phyloP scores from a whole-genome alignment of 2,888 invertebrate species.

The Rotaria macrura region DNA sequence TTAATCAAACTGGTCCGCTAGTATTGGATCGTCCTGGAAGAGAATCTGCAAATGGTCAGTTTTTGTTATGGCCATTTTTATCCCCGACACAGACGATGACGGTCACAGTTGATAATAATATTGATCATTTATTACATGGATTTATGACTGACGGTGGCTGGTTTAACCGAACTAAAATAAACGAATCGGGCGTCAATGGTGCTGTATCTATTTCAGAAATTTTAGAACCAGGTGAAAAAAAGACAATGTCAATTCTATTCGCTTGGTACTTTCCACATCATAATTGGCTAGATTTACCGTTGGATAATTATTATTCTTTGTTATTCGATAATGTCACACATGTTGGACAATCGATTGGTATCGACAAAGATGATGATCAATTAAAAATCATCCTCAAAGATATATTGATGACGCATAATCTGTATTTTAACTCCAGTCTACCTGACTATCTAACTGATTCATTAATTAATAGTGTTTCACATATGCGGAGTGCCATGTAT shows the following conservation, averaged over 20 bases:
- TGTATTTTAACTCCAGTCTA: constrained; percentile 21
- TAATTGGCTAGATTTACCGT: not conserved
- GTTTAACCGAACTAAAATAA: not conserved
- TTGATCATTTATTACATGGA: not conserved
- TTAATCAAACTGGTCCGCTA: not conserved
- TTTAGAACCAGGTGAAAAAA: not conserved
- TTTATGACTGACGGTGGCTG: not conserved
- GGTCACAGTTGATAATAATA: not conserved
- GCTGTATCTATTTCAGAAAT: not conserved
- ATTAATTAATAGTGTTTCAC: constrained; percentile 19
- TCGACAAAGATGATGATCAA: not conserved
- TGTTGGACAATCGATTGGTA: not conserved
- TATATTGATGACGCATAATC: not conserved
- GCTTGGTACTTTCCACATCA: constrained; percentile 8
- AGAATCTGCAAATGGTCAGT: not conserved
- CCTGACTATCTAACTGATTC: constrained; percentile 18
- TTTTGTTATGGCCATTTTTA: not conserved
- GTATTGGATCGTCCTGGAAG: not conserved
- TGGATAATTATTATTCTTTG: not conserved
- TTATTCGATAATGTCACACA: not conserved
- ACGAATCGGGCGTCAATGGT: not conserved
- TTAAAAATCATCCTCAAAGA: not conserved
- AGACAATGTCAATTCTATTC: not conserved
- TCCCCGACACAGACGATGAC: not conserved
- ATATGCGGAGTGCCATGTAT: constrained; percentile 25